phyloP scores from a whole-genome alignment of 2,888 invertebrate species.

The Callimorpha dominula region DNA sequence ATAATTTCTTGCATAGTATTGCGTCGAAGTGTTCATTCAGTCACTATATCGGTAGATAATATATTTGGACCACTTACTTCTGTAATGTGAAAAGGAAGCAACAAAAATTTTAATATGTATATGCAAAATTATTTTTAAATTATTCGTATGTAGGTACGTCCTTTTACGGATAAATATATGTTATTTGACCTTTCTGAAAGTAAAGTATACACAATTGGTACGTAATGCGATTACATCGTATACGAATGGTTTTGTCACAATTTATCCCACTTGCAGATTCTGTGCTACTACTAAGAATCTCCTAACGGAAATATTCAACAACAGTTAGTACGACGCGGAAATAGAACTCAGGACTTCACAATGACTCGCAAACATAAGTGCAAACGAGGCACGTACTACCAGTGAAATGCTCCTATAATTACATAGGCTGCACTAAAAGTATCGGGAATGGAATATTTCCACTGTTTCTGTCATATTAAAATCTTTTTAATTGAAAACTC shows the following conservation, averaged over 20 bases:
- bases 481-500: too few species aligned
- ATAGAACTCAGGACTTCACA: background rate
- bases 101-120: background rate
- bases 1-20: slow-evolving; percentile 5
- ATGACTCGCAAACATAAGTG: background rate
- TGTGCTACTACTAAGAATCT: background rate
- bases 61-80: slow-evolving; percentile 4
- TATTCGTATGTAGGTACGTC: background rate
- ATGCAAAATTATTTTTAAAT: background rate
- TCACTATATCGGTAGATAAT: background rate
- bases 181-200: background rate
- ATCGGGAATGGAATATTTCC: too few species aligned
- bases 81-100: background rate
- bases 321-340: background rate
- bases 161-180: background rate
- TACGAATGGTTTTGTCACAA: background rate
- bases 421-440: too few species aligned
- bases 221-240: background rate
- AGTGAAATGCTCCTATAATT: background rate
- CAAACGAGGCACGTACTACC: background rate
- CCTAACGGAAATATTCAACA: background rate
- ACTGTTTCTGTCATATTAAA: too few species aligned
- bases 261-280: too few species aligned
- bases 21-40: background rate
- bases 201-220: background rate